Conservation (phyloP, 2,797 vertebrate species). For the Nyctalus aviator region DNA sequence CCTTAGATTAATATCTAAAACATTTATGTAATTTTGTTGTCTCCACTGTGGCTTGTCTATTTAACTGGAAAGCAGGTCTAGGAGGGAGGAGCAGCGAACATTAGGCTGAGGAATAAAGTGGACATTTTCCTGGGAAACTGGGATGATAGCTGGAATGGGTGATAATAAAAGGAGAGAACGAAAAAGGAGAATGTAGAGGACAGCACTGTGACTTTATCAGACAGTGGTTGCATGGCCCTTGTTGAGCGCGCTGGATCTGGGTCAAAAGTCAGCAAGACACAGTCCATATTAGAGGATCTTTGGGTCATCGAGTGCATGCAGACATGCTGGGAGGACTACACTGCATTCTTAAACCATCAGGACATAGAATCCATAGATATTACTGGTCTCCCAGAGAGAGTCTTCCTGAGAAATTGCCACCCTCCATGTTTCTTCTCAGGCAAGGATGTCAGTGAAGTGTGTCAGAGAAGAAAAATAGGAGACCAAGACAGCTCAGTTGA, state of each 20-base stretch:
- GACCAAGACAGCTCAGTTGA: background rate
- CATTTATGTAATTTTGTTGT: background rate
- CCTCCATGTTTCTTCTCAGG: background rate
- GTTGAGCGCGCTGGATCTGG: background rate
- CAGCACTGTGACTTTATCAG: background rate
- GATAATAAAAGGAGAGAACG: background rate
- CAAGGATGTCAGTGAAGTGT: background rate
- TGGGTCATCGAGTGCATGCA: rapidly evolving
- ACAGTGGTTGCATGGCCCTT: background rate
- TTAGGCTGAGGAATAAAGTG: background rate
- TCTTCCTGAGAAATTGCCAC: background rate
- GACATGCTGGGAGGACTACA: background rate
- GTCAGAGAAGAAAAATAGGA: background rate
- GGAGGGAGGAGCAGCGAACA: background rate
- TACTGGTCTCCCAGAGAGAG: background rate
- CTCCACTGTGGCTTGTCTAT: background rate
- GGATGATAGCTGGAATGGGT: background rate
- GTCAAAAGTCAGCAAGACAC: background rate
- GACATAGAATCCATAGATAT: background rate
- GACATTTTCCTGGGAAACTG: background rate
- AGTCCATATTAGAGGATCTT: background rate
- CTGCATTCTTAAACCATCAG: background rate
- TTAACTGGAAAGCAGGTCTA: background rate
- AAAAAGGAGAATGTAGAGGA: background rate
- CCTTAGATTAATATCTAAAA: background rate